Base-by-base conservation (phyloP, 2,113 vertebrate species). In the Sander lucioperca region DNA sequence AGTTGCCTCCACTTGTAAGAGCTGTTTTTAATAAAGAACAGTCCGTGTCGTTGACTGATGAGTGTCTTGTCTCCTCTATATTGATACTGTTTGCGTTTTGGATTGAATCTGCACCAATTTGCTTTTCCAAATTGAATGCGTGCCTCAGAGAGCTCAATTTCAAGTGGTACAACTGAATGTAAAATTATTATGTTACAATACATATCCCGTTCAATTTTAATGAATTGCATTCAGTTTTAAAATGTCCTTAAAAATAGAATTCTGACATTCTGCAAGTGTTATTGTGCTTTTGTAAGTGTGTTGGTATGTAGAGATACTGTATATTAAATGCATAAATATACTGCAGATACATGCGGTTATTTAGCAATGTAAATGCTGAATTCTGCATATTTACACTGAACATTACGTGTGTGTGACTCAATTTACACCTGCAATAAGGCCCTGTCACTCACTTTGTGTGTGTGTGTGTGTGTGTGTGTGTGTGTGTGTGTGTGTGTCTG, bases 401-500 rank as follows among this genome's bases (percentile, higher is more conserved):
- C 16, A 14, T 33, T 23, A 19, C 5, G n/a, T 25, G 48, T 36
- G 57, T 6, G 33, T 33, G 95, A 94, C 95, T 96, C 97, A 99
- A 99, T 99, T 98, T 99, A 98, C 96, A 96, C 96, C 96, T 95
- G 97, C 96, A 99, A 98, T 98, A 96, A 93, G 96, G 84, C 94
- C 94, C 94, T 89, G 96, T 99, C 97, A 96, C 96, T 99, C 97
- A 97, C 3, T 77, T 39, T 82, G 76, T 80, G 76, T 58, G 48
- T 53, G 65, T 75, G 77, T 61, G 66, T 43, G 27, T 68, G 27
- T 51, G 45, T 73, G 50, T 59, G 27, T 21, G 63, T 48, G 45
- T 47, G 47, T 77, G 57, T 70, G 51, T 72, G 48, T 84, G 77
- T 81, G 82, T 61, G 76, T 67, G 74, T n/a, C 14, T 21, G 33